These are phyloP conservation scores for Phocoena phocoena DNA, from an alignment of 2,113 vertebrate genomes.

Conservation along the genomic window DNA sequence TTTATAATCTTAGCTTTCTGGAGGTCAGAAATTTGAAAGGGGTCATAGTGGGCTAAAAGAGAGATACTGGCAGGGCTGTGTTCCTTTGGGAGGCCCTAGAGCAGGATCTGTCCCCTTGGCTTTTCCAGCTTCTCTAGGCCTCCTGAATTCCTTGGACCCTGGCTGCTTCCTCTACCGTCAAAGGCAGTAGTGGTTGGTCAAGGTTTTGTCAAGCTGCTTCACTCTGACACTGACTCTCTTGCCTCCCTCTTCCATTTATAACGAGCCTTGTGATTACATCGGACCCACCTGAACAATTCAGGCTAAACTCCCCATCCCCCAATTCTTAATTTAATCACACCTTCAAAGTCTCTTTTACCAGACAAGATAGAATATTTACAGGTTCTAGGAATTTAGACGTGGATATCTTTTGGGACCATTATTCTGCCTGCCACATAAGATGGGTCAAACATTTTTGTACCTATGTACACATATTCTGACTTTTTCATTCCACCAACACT, in stretches of 20 bases:
- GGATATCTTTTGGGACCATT: background rate
- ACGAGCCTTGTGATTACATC: background rate
- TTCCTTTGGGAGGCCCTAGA: background rate
- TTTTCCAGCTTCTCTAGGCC: background rate
- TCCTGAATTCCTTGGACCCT: background rate
- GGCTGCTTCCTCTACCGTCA: background rate
- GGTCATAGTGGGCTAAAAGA: background rate
- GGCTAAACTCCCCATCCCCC: too few species aligned
- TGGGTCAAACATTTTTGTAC: background rate
- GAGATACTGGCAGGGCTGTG: too few species aligned
- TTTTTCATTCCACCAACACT: background rate
- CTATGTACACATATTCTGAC: background rate
- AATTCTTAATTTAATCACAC: background rate
- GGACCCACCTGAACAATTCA: background rate
- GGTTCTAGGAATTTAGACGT: background rate
- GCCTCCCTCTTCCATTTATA: background rate
- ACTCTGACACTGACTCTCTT: background rate
- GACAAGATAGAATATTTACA: background rate
- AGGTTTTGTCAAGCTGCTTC: background rate
- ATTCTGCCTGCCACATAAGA: background rate
- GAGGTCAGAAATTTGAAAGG: background rate
- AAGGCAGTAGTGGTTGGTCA: background rate
- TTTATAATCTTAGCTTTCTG: background rate
- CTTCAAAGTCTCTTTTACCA: background rate
- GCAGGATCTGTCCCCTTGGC: background rate